Conservation (phyloP, 2,113 vertebrate genomes). For the Alligator mississippiensis region DNA sequence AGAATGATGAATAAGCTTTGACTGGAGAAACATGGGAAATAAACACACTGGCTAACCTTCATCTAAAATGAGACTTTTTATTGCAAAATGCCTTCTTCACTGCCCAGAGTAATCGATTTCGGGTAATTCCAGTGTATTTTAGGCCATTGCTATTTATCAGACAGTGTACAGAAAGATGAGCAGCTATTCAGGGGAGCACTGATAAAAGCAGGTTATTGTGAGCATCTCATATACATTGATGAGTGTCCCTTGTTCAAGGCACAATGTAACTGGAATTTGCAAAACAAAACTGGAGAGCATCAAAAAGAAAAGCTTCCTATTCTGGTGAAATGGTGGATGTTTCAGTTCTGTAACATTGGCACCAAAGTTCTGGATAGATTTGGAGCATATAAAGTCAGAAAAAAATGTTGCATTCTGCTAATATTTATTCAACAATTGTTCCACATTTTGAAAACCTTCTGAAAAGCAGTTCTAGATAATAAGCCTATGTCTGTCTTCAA, state of each 20-base stretch:
- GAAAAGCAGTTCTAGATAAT: neutral
- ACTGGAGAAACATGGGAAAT: neutral
- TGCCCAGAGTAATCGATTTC: neutral
- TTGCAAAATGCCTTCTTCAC: neutral
- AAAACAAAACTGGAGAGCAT: neutral
- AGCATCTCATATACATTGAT: neutral
- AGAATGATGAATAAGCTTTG: neutral
- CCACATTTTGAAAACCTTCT: neutral
- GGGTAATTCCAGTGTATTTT: neutral
- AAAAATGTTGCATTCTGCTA: neutral
- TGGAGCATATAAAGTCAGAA: neutral
- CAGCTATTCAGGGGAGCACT: neutral
- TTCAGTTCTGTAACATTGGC: neutral
- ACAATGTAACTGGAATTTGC: neutral
- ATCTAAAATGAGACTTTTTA: neutral
- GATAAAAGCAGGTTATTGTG: neutral
- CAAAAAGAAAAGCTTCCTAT: neutral
- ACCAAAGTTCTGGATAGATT: neutral
- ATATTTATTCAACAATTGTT: neutral
- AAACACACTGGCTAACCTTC: neutral
- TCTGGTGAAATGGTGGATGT: neutral
- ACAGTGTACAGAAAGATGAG: neutral
- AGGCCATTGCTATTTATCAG: neutral
- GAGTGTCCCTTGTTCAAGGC: neutral
- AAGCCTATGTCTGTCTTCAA: conserved; percentile 14